Percentiles rank a stretch among this genome's conserved stretches.
Conservation (phyloP, 2,888 invertebrate species). For the Myathropa florea region DNA sequence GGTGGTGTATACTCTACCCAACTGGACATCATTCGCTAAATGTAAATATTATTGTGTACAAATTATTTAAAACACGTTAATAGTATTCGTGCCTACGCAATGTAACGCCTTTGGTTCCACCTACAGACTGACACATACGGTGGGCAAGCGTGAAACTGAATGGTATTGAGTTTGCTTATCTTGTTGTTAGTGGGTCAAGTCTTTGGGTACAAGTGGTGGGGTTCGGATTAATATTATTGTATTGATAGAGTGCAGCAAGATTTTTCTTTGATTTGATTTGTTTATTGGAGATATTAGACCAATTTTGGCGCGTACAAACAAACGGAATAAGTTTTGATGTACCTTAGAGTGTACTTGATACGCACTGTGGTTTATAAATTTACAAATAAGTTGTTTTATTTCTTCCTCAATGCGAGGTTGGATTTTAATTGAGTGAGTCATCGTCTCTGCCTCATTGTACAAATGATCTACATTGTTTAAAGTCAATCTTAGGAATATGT, state of each 20-base stretch:
- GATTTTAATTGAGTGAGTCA: too few species aligned
- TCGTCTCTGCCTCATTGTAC: too few species aligned
- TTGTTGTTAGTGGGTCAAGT: conserved; percentile 42
- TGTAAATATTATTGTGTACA: not conserved
- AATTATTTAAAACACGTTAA: not conserved
- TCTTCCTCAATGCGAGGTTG: too few species aligned
- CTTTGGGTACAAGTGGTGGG: conserved; percentile 5
- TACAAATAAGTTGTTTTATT: too few species aligned
- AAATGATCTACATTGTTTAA: too few species aligned
- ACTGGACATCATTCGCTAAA: conserved; percentile 78
- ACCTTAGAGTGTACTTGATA: too few species aligned
- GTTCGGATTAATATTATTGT: conserved; percentile 10
- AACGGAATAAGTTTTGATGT: not conserved
- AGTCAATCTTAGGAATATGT: too few species aligned
- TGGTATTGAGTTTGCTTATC: conserved; percentile 21
- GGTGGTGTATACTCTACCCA: conserved; percentile 84
- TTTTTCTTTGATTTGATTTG: not conserved
- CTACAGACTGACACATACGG: not conserved
- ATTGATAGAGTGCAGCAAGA: conserved; percentile 3
- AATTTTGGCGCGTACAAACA: not conserved
- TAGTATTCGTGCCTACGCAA: too few species aligned
- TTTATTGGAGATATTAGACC: not conserved
- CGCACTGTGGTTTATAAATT: too few species aligned
- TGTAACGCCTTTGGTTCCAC: too few species aligned
- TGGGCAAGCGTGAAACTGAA: conserved; percentile 26